A percentile compares a stretch with the other conserved stretches of the same genome.
Evolutionary conservation across 1,140 invertebrate genomes (phyloP).

Genomic region (Bombus haemorrhoidalis): DNA sequence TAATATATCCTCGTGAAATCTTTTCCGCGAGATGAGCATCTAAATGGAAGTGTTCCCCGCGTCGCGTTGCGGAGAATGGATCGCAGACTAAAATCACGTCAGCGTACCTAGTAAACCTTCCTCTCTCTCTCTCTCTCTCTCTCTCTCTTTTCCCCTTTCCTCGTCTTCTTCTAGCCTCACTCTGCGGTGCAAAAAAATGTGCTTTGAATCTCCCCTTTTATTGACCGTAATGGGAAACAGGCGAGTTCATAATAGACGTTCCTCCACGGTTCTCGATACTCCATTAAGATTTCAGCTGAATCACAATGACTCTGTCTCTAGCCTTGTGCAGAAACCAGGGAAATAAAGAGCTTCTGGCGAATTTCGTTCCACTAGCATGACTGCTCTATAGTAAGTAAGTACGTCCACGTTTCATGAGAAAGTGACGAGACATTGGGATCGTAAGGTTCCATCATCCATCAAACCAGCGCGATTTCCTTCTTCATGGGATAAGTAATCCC

Average conservation of each 20-base stretch:
- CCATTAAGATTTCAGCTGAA: slow-evolving; percentile 69
- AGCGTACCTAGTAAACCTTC: slow-evolving; percentile 1
- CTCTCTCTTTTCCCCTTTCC: too few relatives aligned
- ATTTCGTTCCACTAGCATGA: slow-evolving; percentile 51
- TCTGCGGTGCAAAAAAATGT: slow-evolving; percentile 15
- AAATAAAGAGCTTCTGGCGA: slow-evolving; percentile 26
- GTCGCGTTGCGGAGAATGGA: slow-evolving; percentile 23
- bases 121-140: neutral
- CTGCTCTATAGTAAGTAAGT: neutral
- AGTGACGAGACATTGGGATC: slow-evolving; percentile 30
- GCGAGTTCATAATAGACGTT: slow-evolving; percentile 45
- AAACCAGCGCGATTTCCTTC: slow-evolving; percentile 46
- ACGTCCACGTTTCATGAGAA: neutral
- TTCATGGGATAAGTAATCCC: slow-evolving; percentile 53
- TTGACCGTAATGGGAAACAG: slow-evolving; percentile 52
- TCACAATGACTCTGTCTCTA: slow-evolving; percentile 55
- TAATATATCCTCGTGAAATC: slow-evolving; percentile 47
- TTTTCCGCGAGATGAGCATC: slow-evolving; percentile 54
- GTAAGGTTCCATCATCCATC: slow-evolving; percentile 51
- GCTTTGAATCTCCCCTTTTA: slow-evolving; percentile 38
- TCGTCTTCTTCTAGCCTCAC: neutral
- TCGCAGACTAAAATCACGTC: slow-evolving; percentile 31
- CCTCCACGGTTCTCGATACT: slow-evolving; percentile 54
- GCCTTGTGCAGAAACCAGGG: neutral
- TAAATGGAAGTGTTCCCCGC: slow-evolving; percentile 43